These are phyloP conservation scores for Sprattus sprattus DNA, from an alignment of 2,113 vertebrate species.

Conservation along the genomic window DNA sequence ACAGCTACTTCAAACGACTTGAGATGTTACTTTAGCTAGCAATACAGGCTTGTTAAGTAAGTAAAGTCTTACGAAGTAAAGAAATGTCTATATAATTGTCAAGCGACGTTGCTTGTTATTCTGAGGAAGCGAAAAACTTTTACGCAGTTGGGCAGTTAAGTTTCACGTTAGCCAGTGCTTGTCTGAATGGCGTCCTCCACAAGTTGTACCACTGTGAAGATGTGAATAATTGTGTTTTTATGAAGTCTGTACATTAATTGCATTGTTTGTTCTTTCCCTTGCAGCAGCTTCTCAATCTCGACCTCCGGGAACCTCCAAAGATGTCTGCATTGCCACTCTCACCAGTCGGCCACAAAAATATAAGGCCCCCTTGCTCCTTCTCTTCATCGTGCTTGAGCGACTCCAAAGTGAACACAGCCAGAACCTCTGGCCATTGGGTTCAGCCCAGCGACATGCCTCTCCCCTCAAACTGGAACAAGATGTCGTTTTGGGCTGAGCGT, in stretches of 20 bases:
- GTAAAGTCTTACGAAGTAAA: too few species aligned
- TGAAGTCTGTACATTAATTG: not conserved
- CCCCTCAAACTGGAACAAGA: conserved; percentile 56
- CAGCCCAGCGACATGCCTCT: conserved; percentile 47
- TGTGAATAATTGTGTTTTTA: not conserved
- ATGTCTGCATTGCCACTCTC: conserved; percentile 44
- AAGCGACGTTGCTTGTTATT: not conserved
- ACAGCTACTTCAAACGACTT: not conserved
- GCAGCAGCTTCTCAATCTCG: conserved; percentile 66
- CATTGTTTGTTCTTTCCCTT: not conserved
- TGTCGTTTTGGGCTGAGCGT: conserved; percentile 63
- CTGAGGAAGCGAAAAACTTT: not conserved
- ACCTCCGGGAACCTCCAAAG: conserved; percentile 58
- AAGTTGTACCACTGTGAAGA: not conserved
- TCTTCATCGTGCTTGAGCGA: conserved; percentile 45
- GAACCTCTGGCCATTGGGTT: conserved; percentile 55
- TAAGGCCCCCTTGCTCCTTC: conserved; percentile 46
- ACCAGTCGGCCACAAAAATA: conserved; percentile 53
- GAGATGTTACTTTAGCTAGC: not conserved
- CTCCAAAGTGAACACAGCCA: conserved; percentile 42
- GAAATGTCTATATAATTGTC: too few species aligned
- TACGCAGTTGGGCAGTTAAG: not conserved
- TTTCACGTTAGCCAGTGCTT: not conserved
- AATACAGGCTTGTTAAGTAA: not conserved
- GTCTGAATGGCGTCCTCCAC: not conserved